Base-by-base conservation (phyloP, 2,888 invertebrate species). In the Epinotia brunnichana region DNA sequence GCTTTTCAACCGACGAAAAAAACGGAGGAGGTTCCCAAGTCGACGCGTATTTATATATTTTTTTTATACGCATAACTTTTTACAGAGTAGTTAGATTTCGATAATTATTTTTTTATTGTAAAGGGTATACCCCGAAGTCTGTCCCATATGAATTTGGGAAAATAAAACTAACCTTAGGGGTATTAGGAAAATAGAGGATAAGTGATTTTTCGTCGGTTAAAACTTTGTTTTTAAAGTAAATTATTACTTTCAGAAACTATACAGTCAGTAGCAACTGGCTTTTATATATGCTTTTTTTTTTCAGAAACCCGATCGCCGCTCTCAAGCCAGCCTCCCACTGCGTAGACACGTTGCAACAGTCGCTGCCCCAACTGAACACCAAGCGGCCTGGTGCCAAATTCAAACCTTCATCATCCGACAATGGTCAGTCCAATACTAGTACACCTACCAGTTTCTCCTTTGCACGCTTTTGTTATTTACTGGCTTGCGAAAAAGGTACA, bases 241-340 rank as follows among this genome's bases (percentile, higher is more conserved):
- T 29, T 24, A 4, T 24, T 29, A 29, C 9, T 35, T 44, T 44
- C 44, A 44, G 44, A 4, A 15, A 44, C 15, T 3, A 44, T 48
- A 48, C n/a, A n/a, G 7, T n/a, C n/a, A 5, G n/a, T n/a, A 48
- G n/a, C 48, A 48, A 13, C 7, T 48, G 2, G 2, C 57, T n/a
- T 68, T 70, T 66, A 62, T 72, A 74, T 71, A 41, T 19, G 11
- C 17, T 19, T 60, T 61, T 73, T 70, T 44, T 67, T 77, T 78
- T 44, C 78, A 91, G 90, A 75, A 83, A 76, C 29, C 83, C 84
- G 10, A 80, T 80, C 15, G 78, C 85, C 17, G 91, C 90, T 1
- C 86, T 94, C 51, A 94, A 94, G 78, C 93, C 93, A 9, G 93
- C 92, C 0, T 93, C 93, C 0, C 93, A 93, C 77, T 88, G 89